Evolutionary conservation across 92 coral and sea anemone genomes (phyloP).

Genomic region (Metridium senile): DNA sequence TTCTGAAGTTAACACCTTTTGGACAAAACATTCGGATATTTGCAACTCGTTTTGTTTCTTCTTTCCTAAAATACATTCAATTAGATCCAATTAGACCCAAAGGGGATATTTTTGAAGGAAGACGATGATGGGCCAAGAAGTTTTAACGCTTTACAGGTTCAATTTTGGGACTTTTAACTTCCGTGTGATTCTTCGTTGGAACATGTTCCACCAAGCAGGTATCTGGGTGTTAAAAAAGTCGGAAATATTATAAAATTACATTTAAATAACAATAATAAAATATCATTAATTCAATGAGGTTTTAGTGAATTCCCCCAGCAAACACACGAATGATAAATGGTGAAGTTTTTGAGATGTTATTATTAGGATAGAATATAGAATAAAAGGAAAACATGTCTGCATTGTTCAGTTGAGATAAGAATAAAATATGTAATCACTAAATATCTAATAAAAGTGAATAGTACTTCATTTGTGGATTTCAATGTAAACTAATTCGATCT

Average conservation of each 20-base stretch:
- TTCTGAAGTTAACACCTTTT: not conserved
- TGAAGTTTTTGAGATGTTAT: too few species aligned
- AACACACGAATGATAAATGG: not conserved
- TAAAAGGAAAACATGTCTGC: too few species aligned
- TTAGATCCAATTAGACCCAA: not conserved
- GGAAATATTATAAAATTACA: not conserved
- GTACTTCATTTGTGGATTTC: not conserved
- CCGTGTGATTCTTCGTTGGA: not conserved
- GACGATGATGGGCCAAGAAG: too few species aligned
- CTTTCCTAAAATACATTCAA: not conserved
- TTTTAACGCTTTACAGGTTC: not conserved
- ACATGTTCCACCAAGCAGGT: not conserved
- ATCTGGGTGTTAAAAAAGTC: not conserved
- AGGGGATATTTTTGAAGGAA: not conserved
- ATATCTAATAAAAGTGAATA: not conserved
- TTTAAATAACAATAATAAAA: too few species aligned
- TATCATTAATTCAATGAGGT: not conserved
- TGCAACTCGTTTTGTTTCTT: too few species aligned
- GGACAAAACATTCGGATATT: not conserved
- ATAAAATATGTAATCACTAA: not conserved
- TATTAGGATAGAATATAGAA: too few species aligned
- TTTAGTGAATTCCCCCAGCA: not conserved
- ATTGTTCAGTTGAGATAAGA: not conserved
- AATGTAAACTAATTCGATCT: constrained; percentile 6
- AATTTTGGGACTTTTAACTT: not conserved